Conservation (phyloP, 1,140 invertebrate genomes). For the Aporrectodea caliginosa region DNA sequence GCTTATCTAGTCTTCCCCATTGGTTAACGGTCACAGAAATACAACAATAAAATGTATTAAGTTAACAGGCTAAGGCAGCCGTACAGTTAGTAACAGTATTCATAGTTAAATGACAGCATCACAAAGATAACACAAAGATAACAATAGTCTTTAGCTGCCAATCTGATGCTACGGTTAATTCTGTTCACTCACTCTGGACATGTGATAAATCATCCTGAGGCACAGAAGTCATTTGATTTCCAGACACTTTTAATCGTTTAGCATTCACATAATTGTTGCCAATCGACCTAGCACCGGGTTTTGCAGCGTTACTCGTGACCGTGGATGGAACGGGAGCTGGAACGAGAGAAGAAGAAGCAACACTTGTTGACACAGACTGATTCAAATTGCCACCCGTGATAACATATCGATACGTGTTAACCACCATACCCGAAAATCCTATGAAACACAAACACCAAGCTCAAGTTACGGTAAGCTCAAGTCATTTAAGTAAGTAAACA, state of each 20-base stretch:
- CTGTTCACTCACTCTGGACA: neutral
- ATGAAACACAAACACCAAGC: neutral
- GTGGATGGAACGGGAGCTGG: neutral
- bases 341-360: neutral
- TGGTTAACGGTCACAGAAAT: neutral
- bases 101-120: neutral
- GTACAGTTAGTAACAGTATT: neutral
- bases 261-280: neutral
- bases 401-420: neutral
- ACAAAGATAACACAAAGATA: neutral
- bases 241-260: neutral
- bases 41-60: neutral
- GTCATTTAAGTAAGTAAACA: no score
- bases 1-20: no score
- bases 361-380: neutral
- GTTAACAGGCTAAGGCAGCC: neutral
- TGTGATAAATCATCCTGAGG: neutral
- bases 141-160: neutral
- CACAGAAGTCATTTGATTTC: neutral
- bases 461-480: no score
- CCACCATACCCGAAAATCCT: neutral
- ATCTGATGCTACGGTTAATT: no score
- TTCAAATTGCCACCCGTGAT: neutral
- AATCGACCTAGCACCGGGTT: neutral
- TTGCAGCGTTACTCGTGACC: neutral